Evolutionary conservation across 2,888 invertebrate genomes (phyloP), one percentile per base, ranked within the genome.

Genomic region (Nemapogon koenigi): DNA sequence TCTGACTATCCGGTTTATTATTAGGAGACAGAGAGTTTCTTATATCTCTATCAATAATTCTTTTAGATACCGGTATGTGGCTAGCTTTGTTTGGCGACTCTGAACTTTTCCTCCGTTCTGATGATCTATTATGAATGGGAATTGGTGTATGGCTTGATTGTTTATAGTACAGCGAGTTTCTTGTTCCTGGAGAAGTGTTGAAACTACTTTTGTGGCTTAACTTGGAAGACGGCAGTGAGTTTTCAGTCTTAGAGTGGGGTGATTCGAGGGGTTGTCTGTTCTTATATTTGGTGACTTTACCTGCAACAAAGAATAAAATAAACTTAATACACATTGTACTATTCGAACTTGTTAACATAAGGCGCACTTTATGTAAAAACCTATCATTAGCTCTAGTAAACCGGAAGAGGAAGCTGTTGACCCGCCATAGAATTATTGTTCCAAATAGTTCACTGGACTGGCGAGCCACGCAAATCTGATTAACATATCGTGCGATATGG

Each of bases 211-310:
- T 56, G 69, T 62, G 55, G 75, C 66, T n/a, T 59, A 64, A 47
- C 68, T 62, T 75, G 67, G 75, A 73, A 73, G 75, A 72, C 67
- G 70, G 66, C 61, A 67, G 62, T 65, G 62, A 57, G 52, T 53
- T 67, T 60, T 75, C 78, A 68, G 69, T 69, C 67, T 75, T 78
- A 53, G 62, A 51, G 47, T 62, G 64, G 53, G 64, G 50, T 59
- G 61, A 52, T 65, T 76, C 76, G 47, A 66, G 49, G 47, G 65
- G 52, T 52, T 68, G 66, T 44, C 75, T 70, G 50, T 50, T 59
- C 61, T 55, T 70, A 41, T 68, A 46, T 60, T 69, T 75, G 25
- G 62, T 50, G 43, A 53, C 52, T 51, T 57, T 62, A 60, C 71
- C 78, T 78, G 73, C 11, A 76, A 76, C 72, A 70, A 71, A 47